Base-by-base conservation (phyloP, 2,888 invertebrate genomes). In the Rugalucina vietnamica region DNA sequence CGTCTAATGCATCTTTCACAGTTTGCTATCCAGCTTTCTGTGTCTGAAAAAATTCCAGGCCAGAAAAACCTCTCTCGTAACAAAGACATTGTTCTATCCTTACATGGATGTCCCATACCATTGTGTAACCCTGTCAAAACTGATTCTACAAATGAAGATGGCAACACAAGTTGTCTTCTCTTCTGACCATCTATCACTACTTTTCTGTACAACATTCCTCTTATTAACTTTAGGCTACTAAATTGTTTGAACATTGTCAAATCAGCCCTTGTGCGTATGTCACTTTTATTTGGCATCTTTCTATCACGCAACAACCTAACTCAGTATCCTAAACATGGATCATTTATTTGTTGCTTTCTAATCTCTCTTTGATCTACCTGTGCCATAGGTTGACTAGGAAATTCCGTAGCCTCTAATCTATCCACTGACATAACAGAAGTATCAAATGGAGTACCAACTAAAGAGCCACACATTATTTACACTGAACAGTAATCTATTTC, bases 31-130 rank as follows among this genome's bases (percentile, higher is more conserved):
- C 54, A 54, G n/a, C 37, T 24, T 36, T 72, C 73, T 8, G 32
- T 37, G 24, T 79, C 70, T 21, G 70, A 24, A 37, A 32, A 34
- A 65, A 77, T 77, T 2, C 77, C 77, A 57, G 60, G 76, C 76
- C 76, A 76, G 37, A 27, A 76, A 37, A 76, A 76, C 24, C 76
- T 34, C 21, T 76, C 76, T 3, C 76, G 34, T 21, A 57, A 27
- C 29, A 69, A 4, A 32, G 69, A 69, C 29, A 69, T 27, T 14
- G 12, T 69, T 21, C 69, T 24, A 24, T 69, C 69, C 24, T 36
- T 69, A 36, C 69, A 24, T 14, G 29, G 69, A 69, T 27, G 12
- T 4, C 69, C 69, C 69, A 69, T 69, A 32, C 29, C 69, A 69
- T 69, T 36, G 29, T 69, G 69, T 12, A 69, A 18, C 10, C 69